phyloP scores from a whole-genome alignment of 2,113 vertebrate genomes.

The Chaetops frenatus region DNA sequence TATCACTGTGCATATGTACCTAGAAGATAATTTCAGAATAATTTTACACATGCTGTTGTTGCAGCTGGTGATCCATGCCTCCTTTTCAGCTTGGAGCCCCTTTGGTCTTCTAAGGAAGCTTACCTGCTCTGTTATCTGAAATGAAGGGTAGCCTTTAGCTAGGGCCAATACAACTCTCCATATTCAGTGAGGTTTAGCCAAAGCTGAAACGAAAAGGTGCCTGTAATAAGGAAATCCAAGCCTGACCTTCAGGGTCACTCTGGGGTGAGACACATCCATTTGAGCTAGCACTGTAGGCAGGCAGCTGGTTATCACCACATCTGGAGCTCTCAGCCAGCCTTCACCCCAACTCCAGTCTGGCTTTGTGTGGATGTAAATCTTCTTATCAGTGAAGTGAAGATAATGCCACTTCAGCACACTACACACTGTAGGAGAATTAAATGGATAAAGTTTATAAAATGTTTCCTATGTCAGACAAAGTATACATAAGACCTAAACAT shows the following conservation, averaged over 20 bases:
- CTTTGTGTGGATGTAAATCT: slow-evolving; percentile 19
- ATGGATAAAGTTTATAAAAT: not conserved
- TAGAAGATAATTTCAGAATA: not conserved
- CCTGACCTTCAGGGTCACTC: not conserved
- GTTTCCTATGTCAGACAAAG: not conserved
- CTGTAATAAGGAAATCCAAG: not conserved
- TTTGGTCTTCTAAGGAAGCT: not conserved
- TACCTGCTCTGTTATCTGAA: not conserved
- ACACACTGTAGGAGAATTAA: not conserved
- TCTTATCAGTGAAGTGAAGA: slow-evolving; percentile 1
- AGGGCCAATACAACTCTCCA: not conserved
- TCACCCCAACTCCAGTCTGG: not conserved
- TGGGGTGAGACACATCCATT: not conserved
- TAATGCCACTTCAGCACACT: not conserved
- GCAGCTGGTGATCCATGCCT: too few species aligned
- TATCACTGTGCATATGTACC: not conserved
- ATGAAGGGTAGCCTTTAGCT: not conserved
- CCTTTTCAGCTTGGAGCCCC: not conserved
- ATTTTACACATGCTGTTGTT: not conserved
- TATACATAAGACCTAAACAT: not conserved
- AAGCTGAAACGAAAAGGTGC: not conserved
- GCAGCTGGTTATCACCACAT: not conserved
- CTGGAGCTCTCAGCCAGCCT: not conserved
- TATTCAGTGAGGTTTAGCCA: not conserved
- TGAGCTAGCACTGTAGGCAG: not conserved